These are phyloP conservation scores for Chinchilla lanigera DNA, from an alignment of 2,113 vertebrate species.

Conservation along the genomic window DNA sequence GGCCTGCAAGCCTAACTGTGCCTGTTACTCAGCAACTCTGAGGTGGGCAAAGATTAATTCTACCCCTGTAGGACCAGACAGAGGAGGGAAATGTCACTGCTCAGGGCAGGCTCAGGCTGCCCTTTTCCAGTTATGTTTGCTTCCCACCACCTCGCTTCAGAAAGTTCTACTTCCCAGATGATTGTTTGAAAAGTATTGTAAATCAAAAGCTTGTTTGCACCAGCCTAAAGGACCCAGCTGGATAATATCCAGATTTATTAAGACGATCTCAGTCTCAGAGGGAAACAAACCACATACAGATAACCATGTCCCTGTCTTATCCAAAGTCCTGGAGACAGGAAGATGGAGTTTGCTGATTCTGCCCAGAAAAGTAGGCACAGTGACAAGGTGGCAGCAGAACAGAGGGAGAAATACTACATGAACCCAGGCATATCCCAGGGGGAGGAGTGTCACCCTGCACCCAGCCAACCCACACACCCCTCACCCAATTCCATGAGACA, in stretches of 20 bases:
- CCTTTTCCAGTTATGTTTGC: too few relatives aligned
- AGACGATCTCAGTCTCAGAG: background rate
- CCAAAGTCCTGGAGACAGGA: background rate
- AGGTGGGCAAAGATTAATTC: background rate
- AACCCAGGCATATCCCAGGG: background rate
- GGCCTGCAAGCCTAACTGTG: background rate
- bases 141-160: background rate
- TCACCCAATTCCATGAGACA: background rate
- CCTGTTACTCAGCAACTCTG: conserved; percentile 26
- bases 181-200: background rate
- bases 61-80: rapidly evolving
- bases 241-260: background rate
- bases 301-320: background rate
- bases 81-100: background rate
- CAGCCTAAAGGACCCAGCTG: background rate
- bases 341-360: background rate
- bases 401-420: background rate
- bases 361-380: too few relatives aligned
- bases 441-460: background rate
- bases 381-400: background rate
- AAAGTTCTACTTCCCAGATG: background rate
- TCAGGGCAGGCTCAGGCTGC: background rate
- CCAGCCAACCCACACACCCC: background rate
- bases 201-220: background rate
- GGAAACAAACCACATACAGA: background rate